These are phyloP conservation scores for Zaprionus vittiger DNA, from an alignment of 1,140 invertebrate genomes.

Conservation along the genomic window DNA sequence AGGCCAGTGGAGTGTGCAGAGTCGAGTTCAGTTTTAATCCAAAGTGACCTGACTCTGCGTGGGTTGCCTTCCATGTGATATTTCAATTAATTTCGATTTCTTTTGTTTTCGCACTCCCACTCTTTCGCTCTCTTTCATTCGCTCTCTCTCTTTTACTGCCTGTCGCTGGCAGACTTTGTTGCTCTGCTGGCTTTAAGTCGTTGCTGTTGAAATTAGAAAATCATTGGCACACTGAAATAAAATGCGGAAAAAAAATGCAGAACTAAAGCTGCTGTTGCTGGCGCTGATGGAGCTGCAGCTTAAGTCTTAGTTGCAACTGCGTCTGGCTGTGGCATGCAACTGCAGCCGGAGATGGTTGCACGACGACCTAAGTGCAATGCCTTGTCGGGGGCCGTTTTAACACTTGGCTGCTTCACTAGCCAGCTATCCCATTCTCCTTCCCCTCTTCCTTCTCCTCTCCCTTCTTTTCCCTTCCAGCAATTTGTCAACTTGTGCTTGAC, in stretches of 20 bases:
- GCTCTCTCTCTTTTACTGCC: neutral
- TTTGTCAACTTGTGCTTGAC: constrained; percentile 65
- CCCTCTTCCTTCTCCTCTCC: neutral
- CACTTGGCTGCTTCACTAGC: constrained; percentile 34
- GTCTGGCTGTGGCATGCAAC: constrained; percentile 32
- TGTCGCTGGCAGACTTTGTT: constrained; percentile 59
- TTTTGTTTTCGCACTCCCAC: constrained; percentile 17
- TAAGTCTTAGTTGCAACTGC: constrained; percentile 52
- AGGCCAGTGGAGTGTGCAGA: neutral
- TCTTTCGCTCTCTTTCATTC: neutral
- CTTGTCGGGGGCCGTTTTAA: constrained; percentile 63
- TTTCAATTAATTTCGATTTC: constrained; percentile 78
- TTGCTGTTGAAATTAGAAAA: constrained; percentile 69
- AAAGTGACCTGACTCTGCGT: constrained; percentile 14
- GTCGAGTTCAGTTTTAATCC: constrained; percentile 12
- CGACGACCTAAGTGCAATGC: constrained; percentile 74
- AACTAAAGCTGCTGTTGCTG: constrained; percentile 13
- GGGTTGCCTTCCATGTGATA: constrained; percentile 56
- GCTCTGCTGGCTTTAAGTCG: constrained; percentile 30
- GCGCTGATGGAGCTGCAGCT: constrained; percentile 36
- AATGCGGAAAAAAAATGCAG: constrained; percentile 48
- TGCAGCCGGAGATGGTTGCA: neutral
- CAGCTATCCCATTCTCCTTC: neutral
- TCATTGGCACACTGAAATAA: constrained; percentile 81
- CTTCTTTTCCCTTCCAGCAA: constrained; percentile 27